Conservation (phyloP, 1,140 invertebrate genomes). For the Drosophila arizonae region DNA sequence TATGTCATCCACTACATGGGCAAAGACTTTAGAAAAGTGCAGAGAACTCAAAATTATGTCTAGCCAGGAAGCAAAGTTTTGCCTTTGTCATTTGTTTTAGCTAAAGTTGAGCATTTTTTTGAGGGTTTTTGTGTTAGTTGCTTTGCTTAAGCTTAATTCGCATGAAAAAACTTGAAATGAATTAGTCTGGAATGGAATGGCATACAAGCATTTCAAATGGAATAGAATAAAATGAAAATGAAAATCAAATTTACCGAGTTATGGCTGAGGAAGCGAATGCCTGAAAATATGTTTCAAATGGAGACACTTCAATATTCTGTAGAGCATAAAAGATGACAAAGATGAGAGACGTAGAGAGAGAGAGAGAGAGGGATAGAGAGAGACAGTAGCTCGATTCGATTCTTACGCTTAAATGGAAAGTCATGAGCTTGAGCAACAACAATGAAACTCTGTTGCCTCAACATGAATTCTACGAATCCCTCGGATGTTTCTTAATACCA, state of each 20-base stretch:
- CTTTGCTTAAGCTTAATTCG: slow-evolving; percentile 22
- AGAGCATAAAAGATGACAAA: too few species aligned
- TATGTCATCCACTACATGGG: slow-evolving; percentile 6
- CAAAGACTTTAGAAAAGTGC: slow-evolving; percentile 43
- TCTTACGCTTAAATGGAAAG: too few species aligned
- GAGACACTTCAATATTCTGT: too few species aligned
- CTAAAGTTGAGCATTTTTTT: slow-evolving; percentile 29
- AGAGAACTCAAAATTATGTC: slow-evolving; percentile 72
- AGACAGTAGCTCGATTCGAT: too few species aligned
- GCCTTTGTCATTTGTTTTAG: slow-evolving; percentile 72
- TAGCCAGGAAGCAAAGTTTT: slow-evolving; percentile 78
- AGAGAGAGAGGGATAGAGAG: too few species aligned
- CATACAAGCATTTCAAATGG: not conserved
- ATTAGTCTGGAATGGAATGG: slow-evolving; percentile 26
- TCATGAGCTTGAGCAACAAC: too few species aligned
- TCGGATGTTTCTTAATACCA: too few species aligned
- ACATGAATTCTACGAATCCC: too few species aligned
- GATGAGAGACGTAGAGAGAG: too few species aligned
- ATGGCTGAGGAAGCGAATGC: too few species aligned
- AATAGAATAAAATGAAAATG: slow-evolving; percentile 5
- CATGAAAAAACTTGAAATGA: slow-evolving; percentile 24
- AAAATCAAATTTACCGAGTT: not conserved
- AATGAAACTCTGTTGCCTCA: too few species aligned
- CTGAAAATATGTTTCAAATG: too few species aligned
- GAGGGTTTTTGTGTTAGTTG: slow-evolving; percentile 10